Percentiles rank a stretch among this genome's conserved stretches.
phyloP scores from a whole-genome alignment of 2,797 vertebrate genomes.

The Micropoecilia bifurca region DNA sequence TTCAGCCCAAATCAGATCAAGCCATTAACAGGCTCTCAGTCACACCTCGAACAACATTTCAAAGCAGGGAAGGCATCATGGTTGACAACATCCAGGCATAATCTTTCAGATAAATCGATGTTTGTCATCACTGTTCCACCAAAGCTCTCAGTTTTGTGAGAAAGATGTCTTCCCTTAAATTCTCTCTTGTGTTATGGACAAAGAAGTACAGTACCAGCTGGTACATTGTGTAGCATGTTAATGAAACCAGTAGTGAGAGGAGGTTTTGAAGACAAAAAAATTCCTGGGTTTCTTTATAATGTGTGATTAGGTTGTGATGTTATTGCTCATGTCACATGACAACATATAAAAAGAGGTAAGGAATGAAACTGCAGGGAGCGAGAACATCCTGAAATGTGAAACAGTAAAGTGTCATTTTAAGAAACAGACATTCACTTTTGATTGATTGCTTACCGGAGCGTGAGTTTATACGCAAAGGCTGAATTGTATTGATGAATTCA shows the following conservation, averaged over 20 bases:
- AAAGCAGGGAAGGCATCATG: constrained; percentile 46
- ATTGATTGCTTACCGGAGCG: constrained; percentile 46
- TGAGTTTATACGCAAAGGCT: constrained; percentile 43
- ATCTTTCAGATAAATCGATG: constrained; percentile 53
- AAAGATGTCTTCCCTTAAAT: constrained; percentile 24
- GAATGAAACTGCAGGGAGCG: constrained; percentile 19
- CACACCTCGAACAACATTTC: constrained; percentile 55
- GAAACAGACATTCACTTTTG: constrained; percentile 56
- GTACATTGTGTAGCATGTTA: constrained; percentile 50
- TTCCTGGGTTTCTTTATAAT: constrained; percentile 12
- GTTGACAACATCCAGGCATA: constrained; percentile 50
- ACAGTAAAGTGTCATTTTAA: constrained; percentile 41
- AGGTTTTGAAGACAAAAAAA: constrained; percentile 33
- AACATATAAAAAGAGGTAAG: constrained; percentile 19
- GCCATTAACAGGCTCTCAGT: constrained; percentile 52
- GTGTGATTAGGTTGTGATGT: constrained; percentile 4
- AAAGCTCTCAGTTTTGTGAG: constrained; percentile 13
- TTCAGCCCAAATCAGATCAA: constrained; percentile 59
- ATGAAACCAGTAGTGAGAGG: constrained; percentile 29
- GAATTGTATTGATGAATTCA: constrained; percentile 45
- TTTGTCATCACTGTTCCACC: constrained; percentile 35
- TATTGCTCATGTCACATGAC: constrained; percentile 15
- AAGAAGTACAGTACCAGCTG: constrained; percentile 31
- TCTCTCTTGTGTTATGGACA: constrained; percentile 37
- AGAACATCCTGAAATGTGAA: constrained; percentile 44